Percentiles rank a stretch among this genome's conserved stretches.
Evolutionary conservation across 2,797 vertebrate genomes (phyloP).

Genomic region (Micrastur ruficollis): DNA sequence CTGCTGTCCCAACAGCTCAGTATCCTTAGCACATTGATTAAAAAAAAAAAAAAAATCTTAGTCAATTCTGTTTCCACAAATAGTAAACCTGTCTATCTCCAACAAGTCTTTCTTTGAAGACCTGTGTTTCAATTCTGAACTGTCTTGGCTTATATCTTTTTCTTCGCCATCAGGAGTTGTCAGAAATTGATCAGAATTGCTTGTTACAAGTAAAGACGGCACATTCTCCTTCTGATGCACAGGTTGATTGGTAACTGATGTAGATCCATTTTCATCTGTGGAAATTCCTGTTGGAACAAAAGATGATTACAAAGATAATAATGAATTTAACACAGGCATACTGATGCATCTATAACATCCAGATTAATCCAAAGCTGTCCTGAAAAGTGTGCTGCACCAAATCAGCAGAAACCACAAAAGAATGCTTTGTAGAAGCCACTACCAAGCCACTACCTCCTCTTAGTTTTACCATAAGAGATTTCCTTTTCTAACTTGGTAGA

Average conservation of each 20-base stretch:
- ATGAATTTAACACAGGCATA: not conserved
- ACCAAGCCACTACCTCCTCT: not conserved
- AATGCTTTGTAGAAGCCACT: not conserved
- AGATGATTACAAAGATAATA: not conserved
- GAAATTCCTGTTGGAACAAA: slow-evolving; percentile 70
- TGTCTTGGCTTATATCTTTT: slow-evolving; percentile 80
- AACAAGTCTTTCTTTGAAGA: slow-evolving; percentile 89
- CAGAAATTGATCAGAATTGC: slow-evolving; percentile 90
- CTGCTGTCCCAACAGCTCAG: slow-evolving; percentile 53
- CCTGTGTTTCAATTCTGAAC: slow-evolving; percentile 83
- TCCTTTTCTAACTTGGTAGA: not conserved
- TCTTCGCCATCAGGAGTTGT: slow-evolving; percentile 90
- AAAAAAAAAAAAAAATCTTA: slow-evolving; percentile 64
- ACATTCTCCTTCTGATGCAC: slow-evolving; percentile 75
- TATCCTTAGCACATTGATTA: slow-evolving; percentile 47
- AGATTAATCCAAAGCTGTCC: not conserved
- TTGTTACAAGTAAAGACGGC: slow-evolving; percentile 74
- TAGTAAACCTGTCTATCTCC: slow-evolving; percentile 97
- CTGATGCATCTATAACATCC: not conserved
- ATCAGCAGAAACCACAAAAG: not conserved
- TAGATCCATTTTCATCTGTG: slow-evolving; percentile 70
- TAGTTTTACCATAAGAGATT: not conserved
- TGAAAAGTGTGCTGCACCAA: not conserved
- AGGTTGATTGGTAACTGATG: slow-evolving; percentile 86
- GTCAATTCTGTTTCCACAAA: slow-evolving; percentile 96